phyloP scores from a whole-genome alignment of 2,797 vertebrate species.

The Siniperca undulata region DNA sequence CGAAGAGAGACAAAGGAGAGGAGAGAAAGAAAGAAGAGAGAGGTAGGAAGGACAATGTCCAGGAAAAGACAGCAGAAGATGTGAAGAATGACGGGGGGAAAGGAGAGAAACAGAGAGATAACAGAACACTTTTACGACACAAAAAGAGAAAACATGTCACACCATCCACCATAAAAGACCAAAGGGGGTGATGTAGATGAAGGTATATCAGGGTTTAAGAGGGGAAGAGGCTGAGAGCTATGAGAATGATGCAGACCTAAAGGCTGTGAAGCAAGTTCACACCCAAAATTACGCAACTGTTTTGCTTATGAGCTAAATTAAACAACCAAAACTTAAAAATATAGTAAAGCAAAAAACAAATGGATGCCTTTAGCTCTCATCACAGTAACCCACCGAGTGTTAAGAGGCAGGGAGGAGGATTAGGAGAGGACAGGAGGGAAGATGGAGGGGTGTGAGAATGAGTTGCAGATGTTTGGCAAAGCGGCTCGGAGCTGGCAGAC shows the following conservation, averaged over 20 bases:
- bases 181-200: conserved; percentile 54
- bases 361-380: conserved; percentile 63
- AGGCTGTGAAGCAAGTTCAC: conserved; percentile 34
- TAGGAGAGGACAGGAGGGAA: conserved; percentile 39
- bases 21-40: conserved; percentile 70
- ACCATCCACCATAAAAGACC: conserved; percentile 69
- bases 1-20: conserved; percentile 62
- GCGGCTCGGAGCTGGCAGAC: conserved; percentile 88
- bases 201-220: conserved; percentile 36
- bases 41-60: conserved; percentile 58
- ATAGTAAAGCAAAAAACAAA: background rate
- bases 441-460: conserved; percentile 65
- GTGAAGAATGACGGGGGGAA: conserved; percentile 58
- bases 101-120: conserved; percentile 81
- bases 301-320: background rate
- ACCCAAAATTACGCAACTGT: background rate
- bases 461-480: conserved; percentile 80
- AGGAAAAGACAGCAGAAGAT: conserved; percentile 68
- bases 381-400: conserved; percentile 38
- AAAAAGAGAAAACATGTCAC: conserved; percentile 79
- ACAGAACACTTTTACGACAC: conserved; percentile 85
- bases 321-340: background rate
- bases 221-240: conserved; percentile 18
- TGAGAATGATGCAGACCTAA: conserved; percentile 54
- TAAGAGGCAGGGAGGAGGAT: conserved; percentile 39